These are phyloP conservation scores for Adrianichthys oophorus DNA, from an alignment of 2,797 vertebrate species.

Conservation along the genomic window DNA sequence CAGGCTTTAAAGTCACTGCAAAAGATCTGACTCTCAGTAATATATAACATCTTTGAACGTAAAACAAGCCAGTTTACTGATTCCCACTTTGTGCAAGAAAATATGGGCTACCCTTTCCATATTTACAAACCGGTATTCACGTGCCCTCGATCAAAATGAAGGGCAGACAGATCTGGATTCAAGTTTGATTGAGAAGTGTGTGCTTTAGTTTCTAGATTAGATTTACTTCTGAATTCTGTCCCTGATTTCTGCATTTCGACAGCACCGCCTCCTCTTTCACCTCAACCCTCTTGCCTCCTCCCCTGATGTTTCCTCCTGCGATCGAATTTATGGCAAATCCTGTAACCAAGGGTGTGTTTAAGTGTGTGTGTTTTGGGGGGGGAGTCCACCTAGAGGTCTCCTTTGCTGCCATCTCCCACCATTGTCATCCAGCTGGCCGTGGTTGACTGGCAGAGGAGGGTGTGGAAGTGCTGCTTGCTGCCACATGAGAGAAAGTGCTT, in stretches of 20 bases:
- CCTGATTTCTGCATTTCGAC: conserved; percentile 73
- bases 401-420: conserved; percentile 49
- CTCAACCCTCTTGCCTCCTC: not conserved
- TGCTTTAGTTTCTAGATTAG: conserved; percentile 71
- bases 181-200: conserved; percentile 66
- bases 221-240: conserved; percentile 65
- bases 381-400: conserved; percentile 59
- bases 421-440: conserved; percentile 57
- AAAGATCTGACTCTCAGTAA: conserved; percentile 76
- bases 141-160: conserved; percentile 52
- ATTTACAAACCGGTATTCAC: conserved; percentile 67
- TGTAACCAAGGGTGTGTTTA: conserved; percentile 45
- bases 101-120: conserved; percentile 72
- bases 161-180: conserved; percentile 58
- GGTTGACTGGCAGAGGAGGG: conserved; percentile 68
- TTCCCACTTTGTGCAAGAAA: conserved; percentile 74
- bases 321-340: conserved; percentile 68
- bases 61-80: conserved; percentile 66
- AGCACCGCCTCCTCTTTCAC: conserved; percentile 37
- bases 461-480: conserved; percentile 80
- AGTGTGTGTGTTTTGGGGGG: conserved; percentile 25
- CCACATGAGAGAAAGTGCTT: conserved; percentile 81
- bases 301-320: conserved; percentile 28
- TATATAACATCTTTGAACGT: conserved; percentile 74
- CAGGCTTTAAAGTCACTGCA: conserved; percentile 70